Evolutionary conservation across 2,113 vertebrate species (phyloP), one percentile per base, ranked within the genome.

Genomic region (Tetrao urogallus): DNA sequence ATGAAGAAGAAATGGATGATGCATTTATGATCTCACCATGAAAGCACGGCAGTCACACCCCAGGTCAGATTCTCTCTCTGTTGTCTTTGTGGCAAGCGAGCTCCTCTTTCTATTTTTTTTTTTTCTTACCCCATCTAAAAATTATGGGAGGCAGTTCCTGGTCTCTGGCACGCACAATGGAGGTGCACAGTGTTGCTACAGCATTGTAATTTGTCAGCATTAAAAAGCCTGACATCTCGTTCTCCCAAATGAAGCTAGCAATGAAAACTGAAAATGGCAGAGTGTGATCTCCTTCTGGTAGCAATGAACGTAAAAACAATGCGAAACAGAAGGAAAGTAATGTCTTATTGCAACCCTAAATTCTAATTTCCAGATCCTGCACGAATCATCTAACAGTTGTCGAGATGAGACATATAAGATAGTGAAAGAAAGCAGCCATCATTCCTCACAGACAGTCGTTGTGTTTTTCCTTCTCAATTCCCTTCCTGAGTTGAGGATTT

Each of bases 191-290:
- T 48, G 83, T 93, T 85, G 87, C 90, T 93, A 24, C 8, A 93
- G 93, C 92, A 72, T 86, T 82, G 61, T 81, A 78, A 93, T 93
- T 95, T 90, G 72, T 88, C 86, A 61, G 80, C 86, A 69, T 93
- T 93, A 91, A 69, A 87, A 77, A 92, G 89, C 69, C 89, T 93
- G 86, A 90, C 91, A 71, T 94, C 38, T 50, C 88, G 14, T 95
- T 96, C 93, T 96, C 86, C 89, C 92, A 64, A 64, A 71, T 78
- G 69, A 96, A 93, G 72, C 82, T 86, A 30, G 86, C 83, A 92
- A 2, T 72, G 89, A 71, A 66, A 89, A 63, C 38, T 4, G 92
- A 54, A 84, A 90, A 87, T 71, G 88, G 86, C 87, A 66, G 66
- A 3, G 14, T 54, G 83, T 82, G 77, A 86, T 84, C 86, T 93